Evolutionary conservation across 2,888 invertebrate genomes (phyloP), one percentile per base, ranked within the genome.

Genomic region (Hyposoter dolosus): DNA sequence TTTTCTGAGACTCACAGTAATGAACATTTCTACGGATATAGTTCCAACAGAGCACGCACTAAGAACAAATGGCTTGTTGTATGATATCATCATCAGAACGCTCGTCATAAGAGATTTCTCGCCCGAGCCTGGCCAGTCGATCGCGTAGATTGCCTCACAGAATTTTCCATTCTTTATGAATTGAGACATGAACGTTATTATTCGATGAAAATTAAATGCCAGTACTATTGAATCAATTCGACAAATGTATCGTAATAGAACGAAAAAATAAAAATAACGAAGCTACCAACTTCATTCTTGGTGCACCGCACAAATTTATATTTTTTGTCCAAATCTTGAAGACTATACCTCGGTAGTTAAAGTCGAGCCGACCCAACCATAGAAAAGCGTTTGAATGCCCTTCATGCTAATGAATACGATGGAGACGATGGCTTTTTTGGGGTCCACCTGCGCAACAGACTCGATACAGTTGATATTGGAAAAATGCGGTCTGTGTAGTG

Each of bases 271-370:
- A 9, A 53, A 7, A 53, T 1, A 19, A 53, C 6, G 53, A 9
- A 9, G 19, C 53, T 28, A 2, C 1, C 19, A 9, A 53, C 7
- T 53, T 53, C 0, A 53, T n/a, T 53, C 19, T 40, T 40, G 7
- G 40, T 40, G 10, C 40, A 35, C 7, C 3, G 35, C 53, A 10
- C 10, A 56, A 56, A 23, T 23, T 19, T 23, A 23, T 10, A 23
- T 50, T 47, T 6, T 32, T 32, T 17, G 7, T 50, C 3, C 4
- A 4, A 9, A 0, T 35, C 3, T n/a, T 6, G 77, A n/a, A 63
- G 68, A 75, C 77, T 82, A 76, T 79, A 88, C 87, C 86, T 88
- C 79, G 1, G 56, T 71, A 9, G 82, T 88, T 9, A 88, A 75
- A 12, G 80, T 65, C 3, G 72, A 74, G 47, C 88, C 88, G 60